Conservation (phyloP, 2,888 invertebrate genomes). For the Malacosoma neustria region DNA sequence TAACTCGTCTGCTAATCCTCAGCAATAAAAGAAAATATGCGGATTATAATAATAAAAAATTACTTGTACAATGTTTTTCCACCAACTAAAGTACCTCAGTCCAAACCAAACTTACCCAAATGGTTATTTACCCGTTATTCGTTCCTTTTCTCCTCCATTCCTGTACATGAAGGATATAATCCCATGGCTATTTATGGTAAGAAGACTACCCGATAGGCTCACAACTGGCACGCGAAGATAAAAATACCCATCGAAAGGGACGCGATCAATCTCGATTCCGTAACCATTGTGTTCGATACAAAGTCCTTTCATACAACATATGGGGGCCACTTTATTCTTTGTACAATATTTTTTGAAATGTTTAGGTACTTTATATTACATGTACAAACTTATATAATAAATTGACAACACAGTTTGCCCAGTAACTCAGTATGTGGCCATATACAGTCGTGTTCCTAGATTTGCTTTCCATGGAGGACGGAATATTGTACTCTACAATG, state of each 20-base stretch:
- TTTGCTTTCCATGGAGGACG: no score
- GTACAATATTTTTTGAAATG: neutral
- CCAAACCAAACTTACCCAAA: neutral
- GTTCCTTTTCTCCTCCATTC: neutral
- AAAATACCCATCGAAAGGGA: slow-evolving; percentile 31
- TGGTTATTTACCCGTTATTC: neutral
- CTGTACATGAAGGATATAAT: neutral
- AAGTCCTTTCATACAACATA: slow-evolving; percentile 25
- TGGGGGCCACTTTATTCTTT: slow-evolving; percentile 9
- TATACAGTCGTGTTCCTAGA: no score
- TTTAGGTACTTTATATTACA: no score
- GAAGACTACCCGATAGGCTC: slow-evolving; percentile 12
- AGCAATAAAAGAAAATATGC: neutral
- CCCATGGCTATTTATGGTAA: neutral
- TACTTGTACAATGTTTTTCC: no score
- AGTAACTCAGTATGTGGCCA: no score
- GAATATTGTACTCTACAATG: no score
- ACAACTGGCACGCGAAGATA: slow-evolving; percentile 36
- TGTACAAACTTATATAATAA: no score
- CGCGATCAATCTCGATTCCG: slow-evolving; percentile 29
- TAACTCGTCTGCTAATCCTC: no score
- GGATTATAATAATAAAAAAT: no score
- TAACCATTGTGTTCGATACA: slow-evolving; percentile 31
- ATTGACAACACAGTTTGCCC: no score
- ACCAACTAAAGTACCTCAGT: neutral